Evolutionary conservation across 2,113 vertebrate genomes (phyloP).

Genomic region (Vireo altiloquus): DNA sequence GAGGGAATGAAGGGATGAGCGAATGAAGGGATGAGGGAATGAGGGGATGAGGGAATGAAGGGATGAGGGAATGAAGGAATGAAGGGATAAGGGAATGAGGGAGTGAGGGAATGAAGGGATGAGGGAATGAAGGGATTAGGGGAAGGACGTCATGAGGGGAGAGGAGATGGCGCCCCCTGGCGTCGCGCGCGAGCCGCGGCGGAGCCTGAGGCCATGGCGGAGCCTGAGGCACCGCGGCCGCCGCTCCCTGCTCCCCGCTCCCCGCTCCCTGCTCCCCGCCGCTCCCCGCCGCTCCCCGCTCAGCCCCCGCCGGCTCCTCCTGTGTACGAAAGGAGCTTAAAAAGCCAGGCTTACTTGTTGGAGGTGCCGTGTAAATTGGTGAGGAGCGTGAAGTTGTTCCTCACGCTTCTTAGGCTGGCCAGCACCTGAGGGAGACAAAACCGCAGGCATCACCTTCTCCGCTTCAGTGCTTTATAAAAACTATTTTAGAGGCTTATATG

Average conservation of each 20-base stretch:
- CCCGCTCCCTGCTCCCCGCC: not conserved
- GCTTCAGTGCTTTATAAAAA: not conserved
- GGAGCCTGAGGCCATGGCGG: not conserved
- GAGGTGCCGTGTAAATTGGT: conserved; percentile 89
- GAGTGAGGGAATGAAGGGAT: accelerated
- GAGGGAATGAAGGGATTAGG: not conserved
- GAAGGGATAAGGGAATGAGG: not conserved
- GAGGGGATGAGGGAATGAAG: not conserved
- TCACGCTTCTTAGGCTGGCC: conserved; percentile 91
- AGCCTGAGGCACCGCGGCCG: not conserved
- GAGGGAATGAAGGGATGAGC: no score
- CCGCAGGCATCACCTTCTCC: accelerated
- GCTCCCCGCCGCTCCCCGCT: not conserved
- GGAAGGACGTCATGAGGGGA: not conserved
- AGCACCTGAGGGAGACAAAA: conserved; percentile 80
- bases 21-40: not conserved
- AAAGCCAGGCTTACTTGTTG: conserved; percentile 81
- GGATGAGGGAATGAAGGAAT: accelerated
- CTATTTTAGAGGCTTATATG: not conserved
- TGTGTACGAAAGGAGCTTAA: accelerated
- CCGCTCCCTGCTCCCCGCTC: not conserved
- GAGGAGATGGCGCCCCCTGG: not conserved
- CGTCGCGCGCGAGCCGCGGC: not conserved
- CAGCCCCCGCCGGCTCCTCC: not conserved
- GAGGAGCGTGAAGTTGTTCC: conserved; percentile 92